A percentile compares a stretch with the other conserved stretches of the same genome.
Evolutionary conservation across 2,888 invertebrate genomes (phyloP).

Genomic region (Mimachlamys varia): DNA sequence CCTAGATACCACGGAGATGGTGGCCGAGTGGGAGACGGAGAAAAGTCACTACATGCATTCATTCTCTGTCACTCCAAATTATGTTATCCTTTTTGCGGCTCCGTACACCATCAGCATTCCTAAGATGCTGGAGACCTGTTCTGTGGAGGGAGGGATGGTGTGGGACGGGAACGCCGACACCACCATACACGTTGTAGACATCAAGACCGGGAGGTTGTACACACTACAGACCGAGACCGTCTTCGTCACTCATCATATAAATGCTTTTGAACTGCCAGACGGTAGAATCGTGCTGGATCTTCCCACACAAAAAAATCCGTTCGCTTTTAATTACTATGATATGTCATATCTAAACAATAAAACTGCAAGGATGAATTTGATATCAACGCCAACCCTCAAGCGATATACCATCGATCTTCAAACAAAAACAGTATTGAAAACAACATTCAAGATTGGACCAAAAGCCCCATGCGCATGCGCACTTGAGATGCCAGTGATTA

Average conservation of each 20-base stretch:
- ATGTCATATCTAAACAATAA: constrained; percentile 58
- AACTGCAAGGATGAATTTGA: constrained; percentile 56
- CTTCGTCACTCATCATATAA: constrained; percentile 73
- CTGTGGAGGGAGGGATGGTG: constrained; percentile 67
- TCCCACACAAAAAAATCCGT: constrained; percentile 63
- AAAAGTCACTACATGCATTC: constrained; percentile 76
- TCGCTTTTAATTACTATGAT: constrained; percentile 59
- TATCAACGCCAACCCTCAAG: constrained; percentile 53
- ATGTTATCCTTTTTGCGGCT: constrained; percentile 71
- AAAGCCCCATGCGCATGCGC: constrained; percentile 49
- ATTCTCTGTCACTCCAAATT: constrained; percentile 70
- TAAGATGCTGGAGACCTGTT: constrained; percentile 63
- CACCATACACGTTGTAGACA: constrained; percentile 66
- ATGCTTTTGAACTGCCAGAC: constrained; percentile 65
- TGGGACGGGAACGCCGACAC: constrained; percentile 64
- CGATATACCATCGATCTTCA: constrained; percentile 51
- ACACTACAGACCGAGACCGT: constrained; percentile 60
- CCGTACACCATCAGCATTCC: constrained; percentile 70
- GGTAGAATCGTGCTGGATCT: constrained; percentile 61
- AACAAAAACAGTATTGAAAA: background rate
- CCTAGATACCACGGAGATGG: constrained; percentile 61
- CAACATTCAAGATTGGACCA: constrained; percentile 54
- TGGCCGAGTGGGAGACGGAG: constrained; percentile 67
- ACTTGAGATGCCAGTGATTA: constrained; percentile 65
- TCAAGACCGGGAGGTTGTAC: constrained; percentile 60